A percentile compares a stretch with the other conserved stretches of the same genome.
phyloP scores from a whole-genome alignment of 1,140 invertebrate species.

The Drosophila repletoides region DNA sequence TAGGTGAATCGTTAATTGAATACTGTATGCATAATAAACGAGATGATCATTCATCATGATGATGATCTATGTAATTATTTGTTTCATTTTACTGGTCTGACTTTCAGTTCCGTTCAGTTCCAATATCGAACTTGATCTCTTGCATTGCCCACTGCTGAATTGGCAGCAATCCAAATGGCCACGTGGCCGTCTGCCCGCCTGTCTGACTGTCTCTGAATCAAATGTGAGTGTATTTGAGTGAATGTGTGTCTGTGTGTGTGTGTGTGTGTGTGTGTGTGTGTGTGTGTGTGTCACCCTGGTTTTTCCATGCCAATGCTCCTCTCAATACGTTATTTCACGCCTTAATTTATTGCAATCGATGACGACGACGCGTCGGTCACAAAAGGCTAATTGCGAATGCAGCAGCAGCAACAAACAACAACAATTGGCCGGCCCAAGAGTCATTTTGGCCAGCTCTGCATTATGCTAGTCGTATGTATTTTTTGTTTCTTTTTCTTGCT shows the following conservation, averaged over 20 bases:
- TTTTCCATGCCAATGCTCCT: conserved; percentile 18
- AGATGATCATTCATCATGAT: background rate
- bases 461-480: conserved; percentile 41
- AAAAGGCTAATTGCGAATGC: conserved; percentile 64
- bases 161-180: conserved; percentile 29
- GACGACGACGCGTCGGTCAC: conserved; percentile 39
- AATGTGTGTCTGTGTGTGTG: background rate
- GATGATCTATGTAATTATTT: background rate
- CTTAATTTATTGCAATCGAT: conserved; percentile 68
- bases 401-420: conserved; percentile 1
- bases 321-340: conserved; percentile 51
- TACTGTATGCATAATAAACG: too few species aligned
- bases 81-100: too few species aligned
- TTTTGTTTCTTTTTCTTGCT: background rate
- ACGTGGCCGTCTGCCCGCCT: conserved; percentile 9
- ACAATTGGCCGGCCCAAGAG: conserved; percentile 11
- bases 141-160: conserved; percentile 15
- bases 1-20: too few species aligned
- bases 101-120: background rate
- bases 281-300: conserved; percentile 7
- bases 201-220: background rate
- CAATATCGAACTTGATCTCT: conserved; percentile 7
- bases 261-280: conserved; percentile 6
- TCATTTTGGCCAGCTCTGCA: conserved; percentile 66
- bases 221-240: background rate